phyloP scores from a whole-genome alignment of 2,888 invertebrate genomes.

The Aradus depressus region DNA sequence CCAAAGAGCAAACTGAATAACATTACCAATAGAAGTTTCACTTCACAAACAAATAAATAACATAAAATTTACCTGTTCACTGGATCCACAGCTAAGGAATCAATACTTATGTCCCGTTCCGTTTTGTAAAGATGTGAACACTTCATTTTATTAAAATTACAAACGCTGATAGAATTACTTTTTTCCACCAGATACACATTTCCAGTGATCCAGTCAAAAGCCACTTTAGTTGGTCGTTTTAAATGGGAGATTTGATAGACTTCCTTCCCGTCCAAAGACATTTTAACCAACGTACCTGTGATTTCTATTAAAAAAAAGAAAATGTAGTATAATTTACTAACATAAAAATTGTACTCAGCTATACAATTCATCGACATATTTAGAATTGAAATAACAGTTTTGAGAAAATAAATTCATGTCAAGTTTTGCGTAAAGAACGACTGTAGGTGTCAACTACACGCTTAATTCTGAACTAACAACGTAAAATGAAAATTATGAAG shows the following conservation, averaged over 20 bases:
- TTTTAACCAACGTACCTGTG: conserved; percentile 33
- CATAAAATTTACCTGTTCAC: conserved; percentile 29
- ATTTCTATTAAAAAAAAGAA: conserved; percentile 30
- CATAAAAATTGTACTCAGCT: conserved; percentile 3
- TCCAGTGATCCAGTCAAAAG: conserved; percentile 62
- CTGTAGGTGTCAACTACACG: neutral
- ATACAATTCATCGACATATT: too few species aligned
- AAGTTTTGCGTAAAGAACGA: neutral
- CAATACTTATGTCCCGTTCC: conserved; percentile 42
- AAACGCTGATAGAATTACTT: conserved; percentile 36
- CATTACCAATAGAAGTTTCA: neutral
- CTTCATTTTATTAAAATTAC: conserved; percentile 43
- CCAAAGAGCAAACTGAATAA: neutral
- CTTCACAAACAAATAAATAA: neutral
- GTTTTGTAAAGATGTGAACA: conserved; percentile 47
- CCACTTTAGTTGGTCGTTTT: conserved; percentile 43
- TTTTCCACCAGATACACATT: conserved; percentile 55
- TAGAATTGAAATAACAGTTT: neutral
- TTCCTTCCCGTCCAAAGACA: conserved; percentile 32
- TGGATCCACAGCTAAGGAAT: conserved; percentile 54
- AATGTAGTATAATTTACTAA: too few species aligned
- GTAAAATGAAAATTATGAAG: too few species aligned
- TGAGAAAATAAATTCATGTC: neutral
- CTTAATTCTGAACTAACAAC: neutral
- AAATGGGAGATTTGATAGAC: conserved; percentile 13